These are phyloP conservation scores for Rhamnusium bicolor DNA, from an alignment of 2,888 invertebrate species.

Conservation along the genomic window DNA sequence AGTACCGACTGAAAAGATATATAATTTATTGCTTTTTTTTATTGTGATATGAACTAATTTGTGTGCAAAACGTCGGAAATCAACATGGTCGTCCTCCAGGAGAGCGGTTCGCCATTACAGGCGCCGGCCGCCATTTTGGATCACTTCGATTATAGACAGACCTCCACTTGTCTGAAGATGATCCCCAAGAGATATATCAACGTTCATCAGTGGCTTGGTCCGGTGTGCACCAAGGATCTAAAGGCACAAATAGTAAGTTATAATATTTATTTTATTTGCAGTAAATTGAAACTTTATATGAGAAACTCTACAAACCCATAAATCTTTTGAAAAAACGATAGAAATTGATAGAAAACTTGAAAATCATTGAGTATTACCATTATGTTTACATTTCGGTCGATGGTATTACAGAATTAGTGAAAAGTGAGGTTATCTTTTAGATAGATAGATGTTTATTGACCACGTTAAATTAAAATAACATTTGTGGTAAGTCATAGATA, in stretches of 20 bases:
- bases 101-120: slow-evolving; percentile 74
- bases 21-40: slow-evolving; percentile 21
- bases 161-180: slow-evolving; percentile 89
- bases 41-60: slow-evolving; percentile 46
- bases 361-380: too few species aligned
- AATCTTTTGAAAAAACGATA: too few species aligned
- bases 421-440: too few species aligned
- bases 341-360: too few species aligned
- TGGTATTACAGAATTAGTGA: too few species aligned
- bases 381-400: too few species aligned
- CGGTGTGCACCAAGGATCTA: slow-evolving; percentile 85
- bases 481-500: too few species aligned
- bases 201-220: slow-evolving; percentile 92
- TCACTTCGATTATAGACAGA: slow-evolving; percentile 86
- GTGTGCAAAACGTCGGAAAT: slow-evolving; percentile 44
- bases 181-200: slow-evolving; percentile 92
- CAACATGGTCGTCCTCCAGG: slow-evolving; percentile 80
- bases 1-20: slow-evolving; percentile 34
- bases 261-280: too few species aligned
- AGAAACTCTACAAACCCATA: too few species aligned
- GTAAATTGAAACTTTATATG: too few species aligned
- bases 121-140: slow-evolving; percentile 77
- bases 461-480: too few species aligned
- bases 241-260: slow-evolving; percentile 84
- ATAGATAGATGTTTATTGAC: too few species aligned